Base-by-base conservation (phyloP, 2,888 invertebrate species). In the Patella depressa region DNA sequence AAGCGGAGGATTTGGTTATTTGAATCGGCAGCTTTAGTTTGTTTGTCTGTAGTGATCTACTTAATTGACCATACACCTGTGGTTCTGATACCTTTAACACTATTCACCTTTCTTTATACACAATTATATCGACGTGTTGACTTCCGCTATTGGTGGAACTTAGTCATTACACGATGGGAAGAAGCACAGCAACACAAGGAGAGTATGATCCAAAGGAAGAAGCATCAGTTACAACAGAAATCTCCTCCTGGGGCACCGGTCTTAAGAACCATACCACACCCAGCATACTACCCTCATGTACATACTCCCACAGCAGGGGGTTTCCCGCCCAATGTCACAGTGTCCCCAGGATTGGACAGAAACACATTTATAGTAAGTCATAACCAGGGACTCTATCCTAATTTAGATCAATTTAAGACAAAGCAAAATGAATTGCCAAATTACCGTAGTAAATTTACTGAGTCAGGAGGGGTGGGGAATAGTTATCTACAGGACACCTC, bases 141-240 rank as follows among this genome's bases (percentile, higher is more conserved):
- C 78, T 76, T 89, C 59, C 73, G 81, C n/a, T 75, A 84, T 69
- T 85, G 83, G 82, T 85, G 85, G 84, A 81, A 79, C 34, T 76
- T 74, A 9, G 74, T 89, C 45, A 80, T 80, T 54, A 88, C 86
- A 29, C 82, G 87, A 72, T 90, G 90, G 90, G 89, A 90, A 53
- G 90, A 90, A 72, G 87, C 88, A 76, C 84, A 88, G 74, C 89
- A 90, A 74, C 89, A 89, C 75, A 84, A 88, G 70, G 89, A 90
- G 77, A 88, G 87, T 78, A 84, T 89, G 81, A 84, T 86, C 71
- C 79, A 83, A 9, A 83, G 83, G 73, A 81, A 81, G 71, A 81
- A 77, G 12, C 85, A 83, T 53, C 79, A 78, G 24, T 72, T 72
- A 12, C 75, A 79, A 55, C 81, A 82, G 78, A 53, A 73, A 11